These are phyloP conservation scores for Nautilus pompilius DNA, from an alignment of 1,140 invertebrate species.

Conservation along the genomic window DNA sequence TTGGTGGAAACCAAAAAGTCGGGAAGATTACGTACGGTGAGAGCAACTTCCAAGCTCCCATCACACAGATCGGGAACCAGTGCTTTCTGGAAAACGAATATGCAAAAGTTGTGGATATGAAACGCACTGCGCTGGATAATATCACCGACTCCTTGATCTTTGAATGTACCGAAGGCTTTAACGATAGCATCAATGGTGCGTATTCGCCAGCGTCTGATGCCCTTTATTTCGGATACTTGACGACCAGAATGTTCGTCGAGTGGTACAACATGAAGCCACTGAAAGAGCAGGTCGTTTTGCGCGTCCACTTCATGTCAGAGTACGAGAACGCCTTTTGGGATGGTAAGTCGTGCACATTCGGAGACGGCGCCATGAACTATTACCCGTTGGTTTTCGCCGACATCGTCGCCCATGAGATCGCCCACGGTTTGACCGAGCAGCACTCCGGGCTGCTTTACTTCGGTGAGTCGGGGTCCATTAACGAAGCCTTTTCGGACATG, in stretches of 20 bases:
- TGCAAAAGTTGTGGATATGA: conserved; percentile 25
- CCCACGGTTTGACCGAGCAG: conserved; percentile 27
- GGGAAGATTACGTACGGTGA: conserved; percentile 24
- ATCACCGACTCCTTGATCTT: conserved; percentile 8
- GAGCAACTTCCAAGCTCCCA: conserved; percentile 10
- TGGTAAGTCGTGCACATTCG: conserved; percentile 8
- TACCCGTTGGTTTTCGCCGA: conserved; percentile 20
- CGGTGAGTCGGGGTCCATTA: conserved; percentile 24
- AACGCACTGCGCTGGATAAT: background rate
- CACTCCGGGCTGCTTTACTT: conserved; percentile 23
- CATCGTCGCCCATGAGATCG: conserved; percentile 27
- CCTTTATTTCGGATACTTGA: conserved; percentile 15
- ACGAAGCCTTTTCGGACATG: conserved; percentile 36
- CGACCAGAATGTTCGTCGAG: conserved; percentile 21
- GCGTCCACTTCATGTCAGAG: conserved; percentile 22
- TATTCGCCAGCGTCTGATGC: conserved; percentile 25
- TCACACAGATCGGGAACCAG: conserved; percentile 3
- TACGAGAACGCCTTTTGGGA: conserved; percentile 18
- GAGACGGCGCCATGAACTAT: conserved; percentile 17
- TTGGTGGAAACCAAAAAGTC: conserved; percentile 26
- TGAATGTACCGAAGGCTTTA: conserved; percentile 9
- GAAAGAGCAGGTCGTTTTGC: conserved; percentile 11
- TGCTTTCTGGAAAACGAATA: conserved; percentile 30
- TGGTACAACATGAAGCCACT: conserved; percentile 14
- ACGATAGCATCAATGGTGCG: conserved; percentile 23